These are phyloP conservation scores for Ichneumoninae sp. DNA, from an alignment of 2,888 invertebrate species.

Conservation along the genomic window DNA sequence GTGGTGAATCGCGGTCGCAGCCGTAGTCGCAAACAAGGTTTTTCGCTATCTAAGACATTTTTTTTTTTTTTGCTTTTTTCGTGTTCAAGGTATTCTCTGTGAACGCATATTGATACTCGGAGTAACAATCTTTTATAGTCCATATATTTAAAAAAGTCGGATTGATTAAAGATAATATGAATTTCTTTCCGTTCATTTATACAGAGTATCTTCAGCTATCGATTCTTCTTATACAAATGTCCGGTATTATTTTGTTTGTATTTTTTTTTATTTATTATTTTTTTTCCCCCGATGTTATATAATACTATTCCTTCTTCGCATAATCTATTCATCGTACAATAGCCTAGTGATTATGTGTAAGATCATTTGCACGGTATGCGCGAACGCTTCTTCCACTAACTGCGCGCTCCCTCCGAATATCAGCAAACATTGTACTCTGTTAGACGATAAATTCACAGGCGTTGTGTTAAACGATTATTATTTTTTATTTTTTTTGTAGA, in stretches of 20 bases:
- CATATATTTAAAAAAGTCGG: constrained; percentile 72
- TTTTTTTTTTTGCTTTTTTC: background rate
- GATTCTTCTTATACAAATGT: constrained; percentile 59
- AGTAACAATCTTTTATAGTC: constrained; percentile 42
- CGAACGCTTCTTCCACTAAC: constrained; percentile 72
- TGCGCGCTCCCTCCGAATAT: background rate
- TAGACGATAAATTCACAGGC: constrained; percentile 37
- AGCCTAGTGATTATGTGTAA: constrained; percentile 82
- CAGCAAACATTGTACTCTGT: constrained; percentile 4
- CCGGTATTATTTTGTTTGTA: constrained; percentile 68
- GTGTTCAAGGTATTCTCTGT: constrained; percentile 51
- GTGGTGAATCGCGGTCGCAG: constrained; percentile 9
- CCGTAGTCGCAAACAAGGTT: constrained; percentile 35
- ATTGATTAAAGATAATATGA: constrained; percentile 74
- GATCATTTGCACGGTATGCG: constrained; percentile 73
- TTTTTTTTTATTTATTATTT: constrained; percentile 40
- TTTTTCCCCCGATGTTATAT: constrained; percentile 46
- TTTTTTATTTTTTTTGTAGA: constrained; percentile 3
- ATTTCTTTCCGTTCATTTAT: constrained; percentile 65
- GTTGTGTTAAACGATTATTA: constrained; percentile 13
- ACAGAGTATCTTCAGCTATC: constrained; percentile 40
- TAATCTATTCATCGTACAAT: constrained; percentile 67
- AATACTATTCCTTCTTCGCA: constrained; percentile 63
- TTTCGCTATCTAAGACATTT: constrained; percentile 21
- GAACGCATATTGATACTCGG: constrained; percentile 51